A percentile compares a stretch with the other conserved stretches of the same genome.
These are phyloP conservation scores for Rhodeus uyekii DNA, from an alignment of 2,797 vertebrate genomes.

Conservation along the genomic window DNA sequence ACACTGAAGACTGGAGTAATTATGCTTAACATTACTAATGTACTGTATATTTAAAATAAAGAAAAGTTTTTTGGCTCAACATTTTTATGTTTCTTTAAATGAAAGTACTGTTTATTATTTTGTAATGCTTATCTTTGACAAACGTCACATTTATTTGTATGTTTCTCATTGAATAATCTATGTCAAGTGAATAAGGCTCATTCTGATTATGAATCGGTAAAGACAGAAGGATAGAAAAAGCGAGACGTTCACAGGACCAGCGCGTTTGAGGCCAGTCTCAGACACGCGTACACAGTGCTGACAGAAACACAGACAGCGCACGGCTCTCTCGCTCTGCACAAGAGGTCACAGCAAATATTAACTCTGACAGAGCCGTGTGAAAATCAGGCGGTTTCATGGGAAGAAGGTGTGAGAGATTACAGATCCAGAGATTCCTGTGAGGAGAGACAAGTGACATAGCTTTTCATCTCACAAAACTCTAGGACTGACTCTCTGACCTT, in stretches of 20 bases:
- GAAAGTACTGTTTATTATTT: background rate
- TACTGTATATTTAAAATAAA: background rate
- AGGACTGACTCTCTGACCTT: slow-evolving; percentile 76
- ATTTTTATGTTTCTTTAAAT: background rate
- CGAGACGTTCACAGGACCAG: background rate
- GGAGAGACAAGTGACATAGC: slow-evolving; percentile 74
- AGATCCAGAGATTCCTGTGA: slow-evolving; percentile 79
- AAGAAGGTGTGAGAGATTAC: slow-evolving; percentile 79
- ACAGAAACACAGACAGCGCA: slow-evolving; percentile 55
- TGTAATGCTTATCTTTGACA: background rate
- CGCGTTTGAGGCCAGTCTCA: background rate
- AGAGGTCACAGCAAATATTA: slow-evolving; percentile 83
- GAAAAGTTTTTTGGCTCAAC: background rate
- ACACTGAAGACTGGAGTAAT: background rate
- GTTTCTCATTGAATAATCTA: background rate
- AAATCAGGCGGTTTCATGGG: slow-evolving; percentile 81
- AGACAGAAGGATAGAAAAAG: background rate
- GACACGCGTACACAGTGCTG: slow-evolving; percentile 24
- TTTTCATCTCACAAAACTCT: slow-evolving; percentile 75
- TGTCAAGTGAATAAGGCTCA: background rate
- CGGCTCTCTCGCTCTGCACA: slow-evolving; percentile 61
- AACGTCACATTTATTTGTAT: background rate
- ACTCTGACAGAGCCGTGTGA: slow-evolving; percentile 83
- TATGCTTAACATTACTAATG: background rate
- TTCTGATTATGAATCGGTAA: background rate